Conservation (phyloP, 2,888 invertebrate species). For the Cephus nigrinus region DNA sequence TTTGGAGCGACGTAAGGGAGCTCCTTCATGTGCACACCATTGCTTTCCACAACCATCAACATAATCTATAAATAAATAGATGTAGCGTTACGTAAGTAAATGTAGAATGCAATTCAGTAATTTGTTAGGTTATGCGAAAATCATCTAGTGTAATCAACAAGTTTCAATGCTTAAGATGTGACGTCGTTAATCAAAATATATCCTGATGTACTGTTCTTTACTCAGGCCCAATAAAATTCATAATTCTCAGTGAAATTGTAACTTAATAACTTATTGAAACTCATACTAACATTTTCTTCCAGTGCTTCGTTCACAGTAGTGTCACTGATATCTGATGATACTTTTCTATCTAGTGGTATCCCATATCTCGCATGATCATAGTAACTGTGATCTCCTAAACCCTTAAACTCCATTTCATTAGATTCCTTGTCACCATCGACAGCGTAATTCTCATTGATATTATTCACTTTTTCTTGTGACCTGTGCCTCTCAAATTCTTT, state of each 20-base stretch:
- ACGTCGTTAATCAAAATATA: not conserved
- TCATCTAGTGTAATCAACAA: not conserved
- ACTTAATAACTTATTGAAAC: not conserved
- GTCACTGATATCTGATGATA: slow-evolving; percentile 30
- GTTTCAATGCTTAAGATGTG: not conserved
- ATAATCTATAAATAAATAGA: slow-evolving; percentile 55
- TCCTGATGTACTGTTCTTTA: not conserved
- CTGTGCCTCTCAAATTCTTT: slow-evolving; percentile 52
- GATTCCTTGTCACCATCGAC: slow-evolving; percentile 31
- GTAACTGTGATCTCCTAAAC: slow-evolving; percentile 59
- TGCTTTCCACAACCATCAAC: slow-evolving; percentile 60
- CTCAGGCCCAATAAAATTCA: not conserved
- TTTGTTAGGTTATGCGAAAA: not conserved
- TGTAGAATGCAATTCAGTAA: not conserved
- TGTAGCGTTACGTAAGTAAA: slow-evolving; percentile 31
- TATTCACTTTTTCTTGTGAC: slow-evolving; percentile 29
- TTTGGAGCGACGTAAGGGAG: slow-evolving; percentile 47
- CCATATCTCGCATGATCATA: slow-evolving; percentile 41
- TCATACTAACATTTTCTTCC: slow-evolving; percentile 53
- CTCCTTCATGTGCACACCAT: slow-evolving; percentile 58
- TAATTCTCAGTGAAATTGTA: not conserved
- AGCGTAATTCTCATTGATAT: slow-evolving; percentile 25
- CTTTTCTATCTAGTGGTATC: slow-evolving; percentile 23
- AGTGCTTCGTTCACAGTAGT: slow-evolving; percentile 39
- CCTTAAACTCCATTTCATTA: slow-evolving; percentile 38